Evolutionary conservation across 2,888 invertebrate species (phyloP), one percentile per base, ranked within the genome.

Genomic region (Orthonevra nobilis): DNA sequence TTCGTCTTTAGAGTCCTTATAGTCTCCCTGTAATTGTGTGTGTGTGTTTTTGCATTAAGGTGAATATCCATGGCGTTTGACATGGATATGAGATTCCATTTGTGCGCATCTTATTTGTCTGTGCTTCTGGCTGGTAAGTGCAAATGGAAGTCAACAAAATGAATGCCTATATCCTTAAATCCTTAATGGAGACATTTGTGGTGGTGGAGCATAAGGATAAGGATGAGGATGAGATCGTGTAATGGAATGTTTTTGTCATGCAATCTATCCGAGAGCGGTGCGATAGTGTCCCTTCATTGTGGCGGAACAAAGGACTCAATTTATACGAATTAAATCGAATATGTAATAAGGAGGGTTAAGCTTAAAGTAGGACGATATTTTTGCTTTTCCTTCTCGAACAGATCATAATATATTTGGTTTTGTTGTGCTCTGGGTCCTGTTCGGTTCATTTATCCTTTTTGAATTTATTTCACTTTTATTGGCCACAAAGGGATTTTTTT

Each of bases 241-340:
- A 79, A 79, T 79, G 79, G 79, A 73, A 79, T 79, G 79, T 73
- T 73, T 79, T 73, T 79, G 79, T 79, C 79, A 68, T 70, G 70
- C 44, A 70, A 70, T 79, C 73, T 52, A 72, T 72, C 54, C 23
- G 26, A 30, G 1, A 28, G 34, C 15, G 36, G 38, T 28, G 36
- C 42, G 50, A 44, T 52, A 63, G 63, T 52, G 64, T 77, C 50
- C 63, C 60, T 54, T 52, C 32, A 12, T 30, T 38, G 26, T 6
- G 42, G 26, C 54, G 77, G 66, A 73, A 79, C 73, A 79, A 79
- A 73, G 73, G 61, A 56, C 79, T 73, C 72, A 68, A 79, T 79
- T 79, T 79, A 68, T 79, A 68, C 66, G 79, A 79, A 73, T 73
- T 68, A 79, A 72, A 77, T 79, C 73, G 68, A 73, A 79, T 79